Conservation (phyloP, 2,113 vertebrate genomes). For the Cyphomyrus plagiostoma region DNA sequence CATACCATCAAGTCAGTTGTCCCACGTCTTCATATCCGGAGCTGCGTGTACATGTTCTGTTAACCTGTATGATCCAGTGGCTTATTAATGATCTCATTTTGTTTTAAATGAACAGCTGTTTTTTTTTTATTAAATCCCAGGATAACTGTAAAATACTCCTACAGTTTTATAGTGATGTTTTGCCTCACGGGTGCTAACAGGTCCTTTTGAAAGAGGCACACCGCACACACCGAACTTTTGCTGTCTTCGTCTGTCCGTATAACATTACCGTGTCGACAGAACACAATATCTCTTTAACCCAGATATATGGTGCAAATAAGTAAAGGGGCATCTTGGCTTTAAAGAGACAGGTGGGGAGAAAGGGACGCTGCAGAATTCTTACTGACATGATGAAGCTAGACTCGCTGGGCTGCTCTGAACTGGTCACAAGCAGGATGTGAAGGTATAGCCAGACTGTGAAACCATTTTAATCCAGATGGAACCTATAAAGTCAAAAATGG, state of each 20-base stretch:
- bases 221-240: background rate
- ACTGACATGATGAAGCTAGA: background rate
- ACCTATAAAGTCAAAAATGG: background rate
- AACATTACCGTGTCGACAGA: background rate
- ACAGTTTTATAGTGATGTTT: background rate
- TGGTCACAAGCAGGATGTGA: background rate
- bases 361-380: background rate
- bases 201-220: background rate
- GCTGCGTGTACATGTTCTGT: background rate
- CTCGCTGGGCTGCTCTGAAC: background rate
- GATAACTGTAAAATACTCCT: background rate
- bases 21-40: background rate
- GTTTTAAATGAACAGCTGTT: background rate
- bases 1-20: background rate
- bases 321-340: background rate
- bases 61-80: background rate
- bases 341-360: background rate
- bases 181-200: background rate
- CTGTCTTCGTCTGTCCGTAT: background rate
- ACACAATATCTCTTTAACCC: background rate
- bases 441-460: background rate
- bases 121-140: background rate
- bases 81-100: background rate
- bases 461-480: background rate
- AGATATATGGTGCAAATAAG: background rate